A percentile compares a stretch with the other conserved stretches of the same genome.
phyloP scores from a whole-genome alignment of 2,888 invertebrate genomes.

The Germaria angustata region DNA sequence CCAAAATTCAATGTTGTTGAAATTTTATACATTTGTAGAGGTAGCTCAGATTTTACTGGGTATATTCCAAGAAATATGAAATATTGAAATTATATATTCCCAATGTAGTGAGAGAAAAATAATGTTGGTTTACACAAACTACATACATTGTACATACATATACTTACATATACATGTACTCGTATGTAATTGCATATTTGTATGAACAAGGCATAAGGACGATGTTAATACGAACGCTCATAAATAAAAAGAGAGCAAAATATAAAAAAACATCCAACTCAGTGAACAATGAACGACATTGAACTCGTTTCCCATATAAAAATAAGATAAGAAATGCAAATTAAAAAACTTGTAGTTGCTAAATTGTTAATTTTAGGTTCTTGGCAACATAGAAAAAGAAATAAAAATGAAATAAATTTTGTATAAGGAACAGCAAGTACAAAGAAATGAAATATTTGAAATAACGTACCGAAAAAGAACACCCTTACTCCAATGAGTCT shows the following conservation, averaged over 20 bases:
- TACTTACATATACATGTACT: not conserved
- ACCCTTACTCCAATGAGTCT: too few species aligned
- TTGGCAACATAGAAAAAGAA: not conserved
- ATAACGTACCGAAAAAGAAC: too few species aligned
- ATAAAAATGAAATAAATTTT: not conserved
- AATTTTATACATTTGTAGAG: too few species aligned
- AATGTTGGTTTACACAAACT: too few species aligned
- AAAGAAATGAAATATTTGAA: too few species aligned
- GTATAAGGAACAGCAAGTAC: not conserved
- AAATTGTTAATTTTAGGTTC: conserved; percentile 16
- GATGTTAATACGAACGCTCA: not conserved
- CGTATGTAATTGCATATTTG: conserved; percentile 5
- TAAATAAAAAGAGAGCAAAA: not conserved
- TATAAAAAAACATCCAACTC: not conserved
- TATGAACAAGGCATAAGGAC: conserved; percentile 21
- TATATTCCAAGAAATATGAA: not conserved
- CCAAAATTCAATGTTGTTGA: too few species aligned
- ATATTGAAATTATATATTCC: not conserved
- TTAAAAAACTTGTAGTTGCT: not conserved
- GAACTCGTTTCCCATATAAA: conserved; percentile 58
- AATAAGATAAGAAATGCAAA: conserved; percentile 26
- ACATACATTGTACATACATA: too few species aligned
- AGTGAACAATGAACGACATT: conserved; percentile 63
- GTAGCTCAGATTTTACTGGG: not conserved
- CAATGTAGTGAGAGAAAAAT: not conserved